Base-by-base conservation (phyloP, 2,888 invertebrate genomes). In the Ophion costatus region DNA sequence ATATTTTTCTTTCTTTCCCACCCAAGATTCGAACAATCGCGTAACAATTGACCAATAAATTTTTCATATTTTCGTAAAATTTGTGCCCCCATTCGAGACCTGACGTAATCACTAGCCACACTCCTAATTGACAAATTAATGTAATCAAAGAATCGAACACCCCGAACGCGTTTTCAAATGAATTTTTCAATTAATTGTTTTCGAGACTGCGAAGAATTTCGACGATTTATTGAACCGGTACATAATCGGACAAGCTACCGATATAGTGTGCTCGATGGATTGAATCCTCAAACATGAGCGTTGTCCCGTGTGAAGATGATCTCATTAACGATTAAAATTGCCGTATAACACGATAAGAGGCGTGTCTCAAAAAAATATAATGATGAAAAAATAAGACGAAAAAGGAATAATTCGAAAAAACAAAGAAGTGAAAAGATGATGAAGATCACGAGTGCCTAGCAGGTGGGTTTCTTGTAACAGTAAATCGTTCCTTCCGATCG, bases 401-500 rank as follows among this genome's bases (percentile, higher is more conserved):
- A 73, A 69, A 51, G 24, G 57, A 59, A 20, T 70, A 64, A n/a
- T 42, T 22, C 38, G 56, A 63, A 61, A n/a, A 73, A 29, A 63
- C 59, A 33, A 66, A 73, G 38, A 67, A 63, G 51, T 20, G 22
- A 22, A 74, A 66, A 24, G 51, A 70, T 14, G 56, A 57, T 51
- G 45, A 70, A 75, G 38, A 59, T 77, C 66, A 57, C 38, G 76
- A 66, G 76, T 56, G 64, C 56, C 66, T 24, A 69, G 77, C 77
- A 77, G 77, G 80, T 74, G 73, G 67, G 57, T 71, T 76, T 77
- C 82, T 79, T 82, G 84, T 84, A 80, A 78, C 73, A 78, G 73
- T 84, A 81, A 80, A 81, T 81, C 81, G 84, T 80, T 81, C 63
- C 81, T 81, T 78, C 71, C 80, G 83, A 80, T 85, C 81, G 81